These are phyloP conservation scores for Nephrotoma guestfalica DNA, from an alignment of 2,888 invertebrate species.

Conservation along the genomic window DNA sequence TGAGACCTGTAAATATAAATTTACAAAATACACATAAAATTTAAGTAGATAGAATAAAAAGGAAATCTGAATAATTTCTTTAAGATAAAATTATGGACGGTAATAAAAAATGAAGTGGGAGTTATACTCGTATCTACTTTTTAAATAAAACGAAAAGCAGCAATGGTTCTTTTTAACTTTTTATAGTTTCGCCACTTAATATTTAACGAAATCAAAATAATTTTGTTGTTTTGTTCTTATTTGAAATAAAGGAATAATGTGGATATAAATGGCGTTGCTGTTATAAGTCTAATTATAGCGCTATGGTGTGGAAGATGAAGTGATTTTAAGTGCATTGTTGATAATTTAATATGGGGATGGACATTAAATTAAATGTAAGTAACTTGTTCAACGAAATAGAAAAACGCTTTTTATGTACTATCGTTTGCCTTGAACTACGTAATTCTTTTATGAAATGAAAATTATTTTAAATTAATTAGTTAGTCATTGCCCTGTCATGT, in stretches of 20 bases:
- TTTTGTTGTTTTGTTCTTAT: neutral
- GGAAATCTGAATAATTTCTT: neutral
- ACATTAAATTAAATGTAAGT: too few relatives aligned
- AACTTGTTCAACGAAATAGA: too few relatives aligned
- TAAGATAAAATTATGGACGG: neutral
- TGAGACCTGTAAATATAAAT: neutral
- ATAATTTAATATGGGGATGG: too few relatives aligned
- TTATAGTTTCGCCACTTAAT: neutral
- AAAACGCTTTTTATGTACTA: too few relatives aligned
- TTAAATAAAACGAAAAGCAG: neutral
- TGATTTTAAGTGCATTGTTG: neutral
- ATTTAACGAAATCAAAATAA: neutral
- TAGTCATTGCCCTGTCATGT: too few relatives aligned
- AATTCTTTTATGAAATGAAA: too few relatives aligned
- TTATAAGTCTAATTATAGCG: neutral
- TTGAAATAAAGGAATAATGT: too few relatives aligned
- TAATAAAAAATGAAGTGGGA: neutral
- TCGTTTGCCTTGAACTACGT: too few relatives aligned
- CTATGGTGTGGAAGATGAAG: neutral
- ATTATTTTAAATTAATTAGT: too few relatives aligned
- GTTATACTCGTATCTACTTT: neutral
- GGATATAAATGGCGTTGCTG: neutral
- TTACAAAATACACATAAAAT: neutral
- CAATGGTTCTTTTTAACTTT: neutral
- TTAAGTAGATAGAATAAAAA: neutral